Conservation (phyloP, 2,888 invertebrate species). For the Epinotia ramella region DNA sequence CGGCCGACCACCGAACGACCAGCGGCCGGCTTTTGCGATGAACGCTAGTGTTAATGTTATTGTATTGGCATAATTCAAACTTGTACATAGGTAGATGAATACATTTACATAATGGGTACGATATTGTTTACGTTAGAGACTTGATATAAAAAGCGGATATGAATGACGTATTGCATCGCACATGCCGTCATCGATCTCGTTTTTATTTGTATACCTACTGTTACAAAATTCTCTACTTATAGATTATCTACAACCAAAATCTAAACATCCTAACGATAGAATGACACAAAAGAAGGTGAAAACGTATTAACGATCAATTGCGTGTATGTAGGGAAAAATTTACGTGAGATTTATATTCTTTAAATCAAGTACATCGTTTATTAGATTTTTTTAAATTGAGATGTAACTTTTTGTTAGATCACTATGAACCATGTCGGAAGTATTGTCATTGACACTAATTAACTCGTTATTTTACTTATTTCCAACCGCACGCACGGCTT, state of each 20-base stretch:
- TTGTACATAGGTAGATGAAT: neutral
- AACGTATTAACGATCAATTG: too few species aligned
- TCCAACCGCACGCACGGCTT: neutral
- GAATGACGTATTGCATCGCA: neutral
- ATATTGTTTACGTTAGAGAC: neutral
- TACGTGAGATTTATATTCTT: too few species aligned
- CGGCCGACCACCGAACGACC: neutral
- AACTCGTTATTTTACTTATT: slow-evolving; percentile 1
- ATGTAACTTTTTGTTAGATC: neutral
- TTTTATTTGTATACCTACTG: neutral
- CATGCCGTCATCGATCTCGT: neutral
- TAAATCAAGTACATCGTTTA: too few species aligned
- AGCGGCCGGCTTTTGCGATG: neutral
- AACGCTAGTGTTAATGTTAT: neutral
- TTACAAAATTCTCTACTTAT: neutral
- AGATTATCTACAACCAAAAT: neutral
- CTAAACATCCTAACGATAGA: neutral
- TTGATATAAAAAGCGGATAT: neutral
- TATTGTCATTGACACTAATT: slow-evolving; percentile 12
- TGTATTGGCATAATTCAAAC: neutral
- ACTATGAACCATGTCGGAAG: neutral
- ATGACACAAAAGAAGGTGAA: neutral
- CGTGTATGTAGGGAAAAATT: too few species aligned
- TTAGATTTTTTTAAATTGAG: neutral
- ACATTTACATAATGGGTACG: neutral